These are phyloP conservation scores for Girardinichthys multiradiatus DNA, from an alignment of 2,113 vertebrate genomes.

Conservation along the genomic window DNA sequence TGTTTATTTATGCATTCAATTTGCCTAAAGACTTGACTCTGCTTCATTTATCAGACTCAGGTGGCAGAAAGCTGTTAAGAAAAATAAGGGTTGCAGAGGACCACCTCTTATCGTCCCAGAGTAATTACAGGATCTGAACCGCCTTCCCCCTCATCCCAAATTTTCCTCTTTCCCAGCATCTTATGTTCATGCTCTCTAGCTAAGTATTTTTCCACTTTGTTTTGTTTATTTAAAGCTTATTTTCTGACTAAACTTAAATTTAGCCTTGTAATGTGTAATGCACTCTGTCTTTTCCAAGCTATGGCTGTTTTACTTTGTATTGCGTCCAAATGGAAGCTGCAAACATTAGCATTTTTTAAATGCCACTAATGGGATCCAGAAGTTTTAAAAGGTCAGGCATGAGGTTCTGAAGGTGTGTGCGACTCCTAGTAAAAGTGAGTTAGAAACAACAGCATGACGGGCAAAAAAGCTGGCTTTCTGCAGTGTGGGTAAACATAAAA, in stretches of 20 bases:
- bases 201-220: neutral
- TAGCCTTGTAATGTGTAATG: constrained; percentile 47
- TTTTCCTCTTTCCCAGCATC: constrained; percentile 13
- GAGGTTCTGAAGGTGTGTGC: constrained; percentile 40
- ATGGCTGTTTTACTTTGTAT: constrained; percentile 31
- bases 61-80: constrained; percentile 46
- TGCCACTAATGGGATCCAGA: constrained; percentile 55
- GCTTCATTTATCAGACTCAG: constrained; percentile 67
- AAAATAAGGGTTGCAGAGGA: constrained; percentile 39
- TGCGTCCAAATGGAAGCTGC: constrained; percentile 29
- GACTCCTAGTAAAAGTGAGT: constrained; percentile 33
- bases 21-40: constrained; percentile 67
- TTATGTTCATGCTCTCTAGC: neutral
- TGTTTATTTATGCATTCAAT: constrained; percentile 74
- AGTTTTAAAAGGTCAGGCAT: constrained; percentile 41
- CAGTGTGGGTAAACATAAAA: constrained; percentile 42
- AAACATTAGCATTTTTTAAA: constrained; percentile 69
- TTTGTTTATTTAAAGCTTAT: constrained; percentile 8
- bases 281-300: constrained; percentile 34
- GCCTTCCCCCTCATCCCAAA: constrained; percentile 2
- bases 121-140: constrained; percentile 38
- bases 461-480: constrained; percentile 34
- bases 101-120: constrained; percentile 32
- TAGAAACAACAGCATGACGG: constrained; percentile 26
- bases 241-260: constrained; percentile 34